These are phyloP conservation scores for Rhopalosiphum nymphaeae DNA, from an alignment of 2,888 invertebrate species.

Conservation along the genomic window DNA sequence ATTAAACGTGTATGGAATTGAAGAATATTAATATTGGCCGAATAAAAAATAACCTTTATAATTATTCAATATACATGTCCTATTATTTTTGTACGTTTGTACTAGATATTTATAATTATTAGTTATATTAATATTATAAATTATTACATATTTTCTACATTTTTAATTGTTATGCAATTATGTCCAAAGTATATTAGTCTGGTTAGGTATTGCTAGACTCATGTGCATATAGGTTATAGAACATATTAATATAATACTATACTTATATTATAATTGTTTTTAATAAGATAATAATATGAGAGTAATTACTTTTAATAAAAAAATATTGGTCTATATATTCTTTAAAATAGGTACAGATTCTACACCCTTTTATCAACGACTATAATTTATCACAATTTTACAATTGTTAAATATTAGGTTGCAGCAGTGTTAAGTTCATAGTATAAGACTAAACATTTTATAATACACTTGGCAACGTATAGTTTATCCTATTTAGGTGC, in stretches of 20 bases:
- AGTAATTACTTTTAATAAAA: too few species aligned
- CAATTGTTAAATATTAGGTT: too few species aligned
- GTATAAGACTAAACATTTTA: too few species aligned
- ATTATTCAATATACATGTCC: neutral
- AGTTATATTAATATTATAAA: neutral
- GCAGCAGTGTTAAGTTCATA: too few species aligned
- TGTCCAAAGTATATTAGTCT: neutral
- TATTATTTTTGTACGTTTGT: neutral
- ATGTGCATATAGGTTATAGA: neutral
- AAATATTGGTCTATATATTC: too few species aligned
- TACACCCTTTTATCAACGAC: too few species aligned
- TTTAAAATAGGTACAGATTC: too few species aligned
- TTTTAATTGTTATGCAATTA: neutral
- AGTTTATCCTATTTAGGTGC: too few species aligned
- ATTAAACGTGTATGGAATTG: too few species aligned
- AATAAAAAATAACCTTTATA: neutral
- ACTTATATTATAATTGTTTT: neutral
- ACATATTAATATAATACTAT: neutral
- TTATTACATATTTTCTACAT: neutral
- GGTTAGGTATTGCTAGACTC: neutral
- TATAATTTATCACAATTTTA: too few species aligned
- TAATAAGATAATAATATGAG: neutral
- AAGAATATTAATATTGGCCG: neutral
- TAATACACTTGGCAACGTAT: too few species aligned
- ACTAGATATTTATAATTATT: too few species aligned